Evolutionary conservation across 2,888 invertebrate genomes (phyloP).

Genomic region (Melinaea menophilus): DNA sequence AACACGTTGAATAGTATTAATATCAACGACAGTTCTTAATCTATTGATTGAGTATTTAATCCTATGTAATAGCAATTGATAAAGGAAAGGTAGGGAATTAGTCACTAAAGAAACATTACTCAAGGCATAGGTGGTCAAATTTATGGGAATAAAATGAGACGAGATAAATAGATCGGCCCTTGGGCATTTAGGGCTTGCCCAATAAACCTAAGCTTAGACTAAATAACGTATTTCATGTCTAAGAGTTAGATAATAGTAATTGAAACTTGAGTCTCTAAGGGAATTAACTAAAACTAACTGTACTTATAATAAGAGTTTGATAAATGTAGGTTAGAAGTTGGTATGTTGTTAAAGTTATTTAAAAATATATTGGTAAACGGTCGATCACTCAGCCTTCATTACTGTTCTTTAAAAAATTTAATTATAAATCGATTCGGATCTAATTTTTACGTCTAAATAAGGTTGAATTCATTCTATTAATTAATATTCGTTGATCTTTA

Average conservation of each 20-base stretch:
- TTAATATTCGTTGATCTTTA: no score
- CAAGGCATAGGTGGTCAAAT: conserved; percentile 16
- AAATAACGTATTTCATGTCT: conserved; percentile 21
- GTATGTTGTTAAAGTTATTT: no score
- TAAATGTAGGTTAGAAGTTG: no score
- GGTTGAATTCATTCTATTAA: no score
- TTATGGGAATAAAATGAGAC: conserved; percentile 25
- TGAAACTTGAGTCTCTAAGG: neutral
- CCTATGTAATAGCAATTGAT: neutral
- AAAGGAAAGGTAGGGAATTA: neutral
- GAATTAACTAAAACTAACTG: neutral
- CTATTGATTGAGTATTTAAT: neutral
- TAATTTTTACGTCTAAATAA: no score
- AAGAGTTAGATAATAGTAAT: conserved; percentile 2
- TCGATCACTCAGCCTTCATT: no score
- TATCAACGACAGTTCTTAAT: neutral
- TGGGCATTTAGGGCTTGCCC: conserved; percentile 15
- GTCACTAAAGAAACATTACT: conserved; percentile 6
- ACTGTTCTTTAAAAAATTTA: no score
- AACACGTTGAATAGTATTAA: neutral
- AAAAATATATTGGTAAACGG: no score
- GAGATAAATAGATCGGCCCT: conserved; percentile 13
- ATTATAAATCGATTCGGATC: no score
- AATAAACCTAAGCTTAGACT: conserved; percentile 19
- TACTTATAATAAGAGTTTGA: neutral